Evolutionary conservation across 1,140 invertebrate genomes (phyloP), one percentile per base, ranked within the genome.

Genomic region (Spodoptera frugiperda): DNA sequence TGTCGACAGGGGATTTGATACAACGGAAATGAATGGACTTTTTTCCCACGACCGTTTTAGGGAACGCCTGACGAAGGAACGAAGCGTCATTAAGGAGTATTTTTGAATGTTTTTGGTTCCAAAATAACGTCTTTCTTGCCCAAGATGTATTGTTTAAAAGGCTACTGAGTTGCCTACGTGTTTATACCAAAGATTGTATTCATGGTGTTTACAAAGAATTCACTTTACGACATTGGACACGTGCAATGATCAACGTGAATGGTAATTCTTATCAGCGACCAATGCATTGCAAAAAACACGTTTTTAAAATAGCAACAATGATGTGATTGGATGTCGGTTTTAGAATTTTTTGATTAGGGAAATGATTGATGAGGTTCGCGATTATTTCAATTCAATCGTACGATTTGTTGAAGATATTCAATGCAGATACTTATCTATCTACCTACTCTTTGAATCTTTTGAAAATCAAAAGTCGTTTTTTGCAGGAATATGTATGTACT

Each of bases 161-260:
- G 12, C 44, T n/a, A 53, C 51, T 68, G 15, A 61, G 14, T 15
- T 48, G 17, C 15, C 2, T 63, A 39, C 11, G 11, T 3, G 48
- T 21, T 15, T 8, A 68, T 15, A 30, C 49, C n/a, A 33, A 6
- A 14, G 19, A 30, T 17, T 15, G 19, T 53, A 19, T 6, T 6
- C 1, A 70, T 14, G 25, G 53, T 53, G 68, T 71, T 71, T 71
- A 71, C 68, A 59, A 17, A 57, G 33, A 17, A 25, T 33, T 25
- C 44, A 12, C 12, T 73, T 59, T 59, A 55, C 39, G 68, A 21
- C 44, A n/a, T 48, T 25, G 30, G 21, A 46, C 71, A 55, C 71
- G 39, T 73, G 71, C 55, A 33, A 4, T 54, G 30, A 57, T 57
- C 71, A 73, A 73, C 71, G 71, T 73, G 71, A 73, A 73, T 73